phyloP scores from a whole-genome alignment of 2,888 invertebrate genomes.

The Torymus aiolomorphi region DNA sequence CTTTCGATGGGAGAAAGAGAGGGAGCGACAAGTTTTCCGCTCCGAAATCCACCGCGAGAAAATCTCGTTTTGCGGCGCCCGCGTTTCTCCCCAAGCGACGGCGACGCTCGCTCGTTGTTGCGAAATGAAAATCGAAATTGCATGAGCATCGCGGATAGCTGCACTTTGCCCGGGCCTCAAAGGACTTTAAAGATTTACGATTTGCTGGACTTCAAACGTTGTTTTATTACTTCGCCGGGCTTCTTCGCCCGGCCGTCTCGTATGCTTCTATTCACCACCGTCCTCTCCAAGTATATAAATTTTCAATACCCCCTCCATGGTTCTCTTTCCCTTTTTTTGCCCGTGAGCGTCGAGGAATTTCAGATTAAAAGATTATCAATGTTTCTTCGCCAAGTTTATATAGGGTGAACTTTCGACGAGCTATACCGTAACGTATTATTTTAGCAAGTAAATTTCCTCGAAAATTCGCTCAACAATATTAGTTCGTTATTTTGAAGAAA shows the following conservation, averaged over 20 bases:
- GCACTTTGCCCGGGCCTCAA: conserved; percentile 37
- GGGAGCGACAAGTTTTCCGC: neutral
- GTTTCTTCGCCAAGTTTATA: no score
- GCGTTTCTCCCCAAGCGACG: neutral
- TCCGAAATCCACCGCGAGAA: conserved; percentile 20
- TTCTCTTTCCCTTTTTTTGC: conserved; percentile 5
- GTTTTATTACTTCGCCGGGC: conserved; percentile 40
- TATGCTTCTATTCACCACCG: neutral
- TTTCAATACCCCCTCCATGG: conserved; percentile 24
- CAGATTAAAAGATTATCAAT: conserved; percentile 24
- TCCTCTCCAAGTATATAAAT: conserved; percentile 39
- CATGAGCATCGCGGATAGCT: conserved; percentile 46
- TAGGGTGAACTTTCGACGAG: no score
- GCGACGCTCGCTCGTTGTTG: neutral
- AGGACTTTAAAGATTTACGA: conserved; percentile 53
- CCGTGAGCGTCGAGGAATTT: conserved; percentile 11
- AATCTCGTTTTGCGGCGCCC: conserved; percentile 39
- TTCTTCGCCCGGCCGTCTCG: conserved; percentile 1
- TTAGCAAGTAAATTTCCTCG: no score
- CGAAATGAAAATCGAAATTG: conserved; percentile 55
- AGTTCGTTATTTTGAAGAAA: no score
- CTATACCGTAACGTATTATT: no score
- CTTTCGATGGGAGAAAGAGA: conserved; percentile 45
- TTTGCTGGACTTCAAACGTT: conserved; percentile 47
- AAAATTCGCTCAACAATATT: no score